These are phyloP conservation scores for Diuraphis noxia DNA, from an alignment of 1,140 invertebrate genomes.

Conservation along the genomic window DNA sequence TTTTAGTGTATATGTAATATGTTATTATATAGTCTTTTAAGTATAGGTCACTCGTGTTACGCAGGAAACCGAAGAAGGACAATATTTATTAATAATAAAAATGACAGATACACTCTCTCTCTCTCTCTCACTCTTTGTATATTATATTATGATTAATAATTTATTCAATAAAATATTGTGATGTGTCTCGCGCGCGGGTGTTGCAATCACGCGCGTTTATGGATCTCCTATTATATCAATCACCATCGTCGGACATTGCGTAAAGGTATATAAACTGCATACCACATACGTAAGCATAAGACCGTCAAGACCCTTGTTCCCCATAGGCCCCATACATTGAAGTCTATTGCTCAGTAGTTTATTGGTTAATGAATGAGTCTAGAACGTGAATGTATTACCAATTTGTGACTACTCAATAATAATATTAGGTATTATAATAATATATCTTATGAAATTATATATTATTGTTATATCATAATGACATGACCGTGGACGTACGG, in stretches of 20 bases:
- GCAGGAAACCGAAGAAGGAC: background rate
- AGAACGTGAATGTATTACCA: background rate
- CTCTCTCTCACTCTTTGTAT: background rate
- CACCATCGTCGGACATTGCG: background rate
- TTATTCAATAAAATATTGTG: background rate
- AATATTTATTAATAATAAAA: slow-evolving; percentile 5
- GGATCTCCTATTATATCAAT: background rate
- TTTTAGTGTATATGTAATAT: background rate
- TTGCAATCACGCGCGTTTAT: background rate
- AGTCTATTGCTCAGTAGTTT: background rate
- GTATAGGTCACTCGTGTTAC: background rate
- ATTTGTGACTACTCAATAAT: background rate
- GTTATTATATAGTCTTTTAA: background rate
- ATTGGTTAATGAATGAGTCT: background rate
- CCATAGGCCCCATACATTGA: no score
- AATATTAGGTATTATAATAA: no score
- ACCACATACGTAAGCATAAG: background rate
- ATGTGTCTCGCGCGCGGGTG: background rate
- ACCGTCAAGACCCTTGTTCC: background rate
- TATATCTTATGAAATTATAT: background rate
- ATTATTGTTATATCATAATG: background rate
- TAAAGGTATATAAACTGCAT: background rate
- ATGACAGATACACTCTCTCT: background rate
- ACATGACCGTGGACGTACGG: background rate
- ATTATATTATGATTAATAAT: background rate